A percentile compares a stretch with the other conserved stretches of the same genome.
Evolutionary conservation across 2,888 invertebrate species (phyloP).

Genomic region (Acronicta psi): DNA sequence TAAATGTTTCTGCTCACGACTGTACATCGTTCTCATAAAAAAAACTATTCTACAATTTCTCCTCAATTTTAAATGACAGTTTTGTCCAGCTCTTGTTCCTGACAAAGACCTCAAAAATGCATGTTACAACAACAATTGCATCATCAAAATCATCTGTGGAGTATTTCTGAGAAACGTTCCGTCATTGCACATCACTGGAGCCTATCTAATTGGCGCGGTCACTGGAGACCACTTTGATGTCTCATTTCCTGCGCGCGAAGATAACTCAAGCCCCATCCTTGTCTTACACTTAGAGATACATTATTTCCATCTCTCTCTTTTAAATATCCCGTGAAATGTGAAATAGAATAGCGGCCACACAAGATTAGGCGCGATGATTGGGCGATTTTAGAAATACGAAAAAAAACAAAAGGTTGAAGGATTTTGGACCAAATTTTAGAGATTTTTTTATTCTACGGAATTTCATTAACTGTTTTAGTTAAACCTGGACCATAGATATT

Average conservation of each 20-base stretch:
- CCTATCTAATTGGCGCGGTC: slow-evolving; percentile 67
- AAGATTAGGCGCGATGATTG: slow-evolving; percentile 52
- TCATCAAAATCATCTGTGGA: slow-evolving; percentile 50
- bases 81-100: background rate
- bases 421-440: slow-evolving; percentile 12
- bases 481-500: too few species aligned
- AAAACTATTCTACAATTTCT: too few species aligned
- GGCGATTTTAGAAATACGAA: slow-evolving; percentile 38
- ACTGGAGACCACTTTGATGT: slow-evolving; percentile 60
- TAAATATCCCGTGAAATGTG: slow-evolving; percentile 52
- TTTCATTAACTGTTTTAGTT: background rate
- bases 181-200: slow-evolving; percentile 39
- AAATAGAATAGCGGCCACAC: slow-evolving; percentile 56
- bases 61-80: too few species aligned
- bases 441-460: background rate
- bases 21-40: too few species aligned
- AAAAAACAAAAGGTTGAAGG: slow-evolving; percentile 4
- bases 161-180: slow-evolving; percentile 44
- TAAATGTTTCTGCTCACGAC: too few species aligned
- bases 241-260: slow-evolving; percentile 64
- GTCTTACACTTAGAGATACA: background rate
- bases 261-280: slow-evolving; percentile 39
- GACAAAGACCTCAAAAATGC: background rate
- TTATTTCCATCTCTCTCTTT: slow-evolving; percentile 17
- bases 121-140: slow-evolving; percentile 39